Evolutionary conservation across 2,797 vertebrate species (phyloP), one percentile per base, ranked within the genome.

Genomic region (Anisognathus igniventris): DNA sequence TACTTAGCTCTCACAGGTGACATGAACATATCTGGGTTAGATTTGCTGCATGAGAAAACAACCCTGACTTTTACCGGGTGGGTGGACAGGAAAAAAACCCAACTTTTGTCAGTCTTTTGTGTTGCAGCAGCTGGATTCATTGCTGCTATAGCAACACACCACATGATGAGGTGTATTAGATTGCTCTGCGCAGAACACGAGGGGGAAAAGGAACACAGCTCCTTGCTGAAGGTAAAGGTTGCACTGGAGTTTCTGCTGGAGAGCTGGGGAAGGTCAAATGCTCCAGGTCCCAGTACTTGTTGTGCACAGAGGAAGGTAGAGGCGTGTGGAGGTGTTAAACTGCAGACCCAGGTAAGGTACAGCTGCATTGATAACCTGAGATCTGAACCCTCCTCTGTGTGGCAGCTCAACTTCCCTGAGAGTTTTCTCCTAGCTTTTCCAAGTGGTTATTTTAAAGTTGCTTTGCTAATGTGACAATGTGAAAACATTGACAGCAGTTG

Each of bases 91-190:
- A 90, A 77, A 61, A 93, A 88, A 71, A 7, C 35, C 10, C 94
- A 97, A 98, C 97, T 98, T 98, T 98, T 98, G 97, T 98, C 97
- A 98, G 98, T 98, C 98, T 98, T 98, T 98, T 98, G 98, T 98
- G 98, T 98, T 94, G 86, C 97, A 98, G 98, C 97, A 98, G 98
- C 98, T 98, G 98, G 98, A 98, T 98, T 98, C 98, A 98, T 97
- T 97, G 98, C 98, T 99, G 91, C 99, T 98, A 99, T 99, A 98
- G 99, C 95, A 99, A 99, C 99, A 95, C 97, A 98, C 98, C 99
- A 99, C 99, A 99, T 99, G 99, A 99, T 98, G 98, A 98, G 98
- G 98, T 99, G 98, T 99, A 99, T 99, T 99, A 98, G 98, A 99
- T 99, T 99, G 98, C 99, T 98, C 98, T 98, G 98, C 96, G 96